phyloP scores from a whole-genome alignment of 2,113 vertebrate species.

The Physeter macrocephalus region DNA sequence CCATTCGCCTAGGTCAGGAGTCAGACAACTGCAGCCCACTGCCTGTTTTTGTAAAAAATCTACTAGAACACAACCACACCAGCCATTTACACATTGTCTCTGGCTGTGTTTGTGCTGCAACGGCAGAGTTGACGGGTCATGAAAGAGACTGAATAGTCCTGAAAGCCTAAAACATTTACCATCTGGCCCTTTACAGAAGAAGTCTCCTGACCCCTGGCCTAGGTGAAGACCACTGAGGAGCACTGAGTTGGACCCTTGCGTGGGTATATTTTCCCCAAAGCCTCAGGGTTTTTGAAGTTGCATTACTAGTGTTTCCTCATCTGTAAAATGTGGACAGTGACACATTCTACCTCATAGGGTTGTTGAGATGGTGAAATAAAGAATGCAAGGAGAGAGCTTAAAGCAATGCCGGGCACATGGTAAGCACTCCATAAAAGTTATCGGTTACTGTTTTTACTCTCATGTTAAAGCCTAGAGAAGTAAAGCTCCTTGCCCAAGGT shows the following conservation, averaged over 20 bases:
- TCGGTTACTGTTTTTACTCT: background rate
- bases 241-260: background rate
- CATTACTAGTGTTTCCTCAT: background rate
- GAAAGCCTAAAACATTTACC: background rate
- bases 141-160: background rate
- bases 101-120: background rate
- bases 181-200: background rate
- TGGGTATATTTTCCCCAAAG: background rate
- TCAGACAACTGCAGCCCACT: background rate
- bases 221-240: background rate
- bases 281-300: background rate
- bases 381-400: background rate
- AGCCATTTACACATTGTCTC: accelerated
- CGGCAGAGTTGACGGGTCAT: background rate
- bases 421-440: background rate
- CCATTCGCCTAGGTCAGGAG: background rate
- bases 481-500: constrained; percentile 12
- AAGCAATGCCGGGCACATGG: background rate
- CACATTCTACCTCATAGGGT: constrained; percentile 2
- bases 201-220: background rate
- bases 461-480: background rate
- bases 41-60: background rate
- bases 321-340: background rate
- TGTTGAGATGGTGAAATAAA: background rate
- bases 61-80: background rate